A percentile compares a stretch with the other conserved stretches of the same genome.
Evolutionary conservation across 2,888 invertebrate genomes (phyloP).

Genomic region (Chymomyza procnemis): DNA sequence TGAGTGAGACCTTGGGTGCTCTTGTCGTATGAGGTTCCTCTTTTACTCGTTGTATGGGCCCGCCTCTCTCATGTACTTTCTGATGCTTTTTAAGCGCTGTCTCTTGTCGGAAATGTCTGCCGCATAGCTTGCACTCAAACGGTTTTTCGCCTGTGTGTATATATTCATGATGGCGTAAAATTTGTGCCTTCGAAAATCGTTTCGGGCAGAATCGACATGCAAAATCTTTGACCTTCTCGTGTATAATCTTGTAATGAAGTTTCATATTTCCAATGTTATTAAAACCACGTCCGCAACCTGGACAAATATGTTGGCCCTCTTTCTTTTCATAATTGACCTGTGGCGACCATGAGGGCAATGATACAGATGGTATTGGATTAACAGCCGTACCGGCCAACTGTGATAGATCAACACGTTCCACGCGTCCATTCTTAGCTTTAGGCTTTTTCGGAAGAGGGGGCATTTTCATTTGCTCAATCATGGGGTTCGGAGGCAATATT

Average conservation of each 20-base stretch:
- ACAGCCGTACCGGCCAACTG: slow-evolving; percentile 73
- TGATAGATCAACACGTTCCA: slow-evolving; percentile 72
- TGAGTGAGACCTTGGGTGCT: slow-evolving; percentile 60
- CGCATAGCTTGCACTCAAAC: slow-evolving; percentile 73
- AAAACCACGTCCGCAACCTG: slow-evolving; percentile 74
- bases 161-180: slow-evolving; percentile 77
- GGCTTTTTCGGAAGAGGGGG: slow-evolving; percentile 66
- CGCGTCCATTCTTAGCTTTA: slow-evolving; percentile 51
- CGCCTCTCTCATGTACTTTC: slow-evolving; percentile 71
- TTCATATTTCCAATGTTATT: slow-evolving; percentile 75
- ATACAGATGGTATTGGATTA: slow-evolving; percentile 72
- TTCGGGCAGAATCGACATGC: slow-evolving; percentile 75
- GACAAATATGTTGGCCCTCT: slow-evolving; percentile 75
- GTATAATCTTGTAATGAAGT: slow-evolving; percentile 75
- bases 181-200: slow-evolving; percentile 76
- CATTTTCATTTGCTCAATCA: slow-evolving; percentile 73
- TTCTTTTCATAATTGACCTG: slow-evolving; percentile 76
- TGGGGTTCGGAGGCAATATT: slow-evolving; percentile 63
- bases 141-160: slow-evolving; percentile 77
- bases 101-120: slow-evolving; percentile 75
- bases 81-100: slow-evolving; percentile 76
- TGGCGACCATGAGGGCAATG: slow-evolving; percentile 75
- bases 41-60: slow-evolving; percentile 44
- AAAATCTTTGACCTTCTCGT: slow-evolving; percentile 76
- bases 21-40: neutral